Evolutionary conservation across 1,140 invertebrate genomes (phyloP).

Genomic region (Eriosoma lanigerum): DNA sequence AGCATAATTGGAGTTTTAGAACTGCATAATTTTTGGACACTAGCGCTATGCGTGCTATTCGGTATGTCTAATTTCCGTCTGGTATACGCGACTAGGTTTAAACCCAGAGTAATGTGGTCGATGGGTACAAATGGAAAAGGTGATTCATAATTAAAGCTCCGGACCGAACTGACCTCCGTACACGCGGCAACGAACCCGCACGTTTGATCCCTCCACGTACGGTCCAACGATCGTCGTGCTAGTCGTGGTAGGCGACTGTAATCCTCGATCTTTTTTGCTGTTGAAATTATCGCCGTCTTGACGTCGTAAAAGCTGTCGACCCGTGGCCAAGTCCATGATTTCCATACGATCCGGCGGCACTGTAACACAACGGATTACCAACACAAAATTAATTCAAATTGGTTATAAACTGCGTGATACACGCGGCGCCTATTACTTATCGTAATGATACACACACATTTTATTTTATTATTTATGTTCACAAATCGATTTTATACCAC

Average conservation of each 20-base stretch:
- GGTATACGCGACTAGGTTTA: too few species aligned
- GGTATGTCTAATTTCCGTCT: too few species aligned
- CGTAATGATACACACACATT: too few species aligned
- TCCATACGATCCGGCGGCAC: constrained; percentile 54
- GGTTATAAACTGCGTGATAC: too few species aligned
- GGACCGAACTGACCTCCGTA: constrained; percentile 52
- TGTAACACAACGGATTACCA: constrained; percentile 48
- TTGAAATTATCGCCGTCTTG: constrained; percentile 50
- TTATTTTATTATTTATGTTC: too few species aligned
- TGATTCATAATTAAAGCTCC: too few species aligned
- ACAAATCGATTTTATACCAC: not conserved
- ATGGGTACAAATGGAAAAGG: too few species aligned
- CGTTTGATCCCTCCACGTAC: constrained; percentile 52
- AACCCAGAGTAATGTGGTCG: too few species aligned
- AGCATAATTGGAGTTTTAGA: too few species aligned
- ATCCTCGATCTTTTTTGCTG: not conserved
- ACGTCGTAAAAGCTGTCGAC: constrained; percentile 40
- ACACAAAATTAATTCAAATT: not conserved
- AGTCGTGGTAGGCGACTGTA: not conserved
- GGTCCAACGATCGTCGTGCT: constrained; percentile 43
- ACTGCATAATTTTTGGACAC: too few species aligned
- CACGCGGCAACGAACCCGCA: constrained; percentile 46
- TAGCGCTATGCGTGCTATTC: too few species aligned
- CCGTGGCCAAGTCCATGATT: constrained; percentile 50
- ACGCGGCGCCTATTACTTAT: too few species aligned